Percentiles rank a stretch among this genome's conserved stretches.
Evolutionary conservation across 2,113 vertebrate species (phyloP).

Genomic region (Regulus satrapa): DNA sequence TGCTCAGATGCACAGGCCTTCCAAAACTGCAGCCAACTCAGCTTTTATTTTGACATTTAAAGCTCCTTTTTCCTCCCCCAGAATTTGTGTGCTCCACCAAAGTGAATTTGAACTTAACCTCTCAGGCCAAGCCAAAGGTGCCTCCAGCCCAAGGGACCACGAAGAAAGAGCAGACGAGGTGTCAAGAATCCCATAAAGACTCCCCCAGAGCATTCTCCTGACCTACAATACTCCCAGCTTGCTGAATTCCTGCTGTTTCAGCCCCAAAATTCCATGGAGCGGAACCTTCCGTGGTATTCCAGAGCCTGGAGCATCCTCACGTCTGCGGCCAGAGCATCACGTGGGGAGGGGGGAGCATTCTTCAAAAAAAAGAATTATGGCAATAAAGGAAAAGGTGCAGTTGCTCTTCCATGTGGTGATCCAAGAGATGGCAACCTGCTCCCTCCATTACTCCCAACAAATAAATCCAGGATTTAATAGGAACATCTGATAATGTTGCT

Average conservation of each 20-base stretch:
- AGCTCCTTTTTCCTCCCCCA: neutral
- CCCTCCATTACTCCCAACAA: constrained; percentile 30
- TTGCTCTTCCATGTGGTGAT: neutral
- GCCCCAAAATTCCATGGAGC: neutral
- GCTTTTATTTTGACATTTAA: neutral
- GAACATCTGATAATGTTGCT: constrained; percentile 6
- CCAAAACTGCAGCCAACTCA: neutral
- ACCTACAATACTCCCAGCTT: neutral
- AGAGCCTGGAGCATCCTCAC: neutral
- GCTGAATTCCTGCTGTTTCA: neutral
- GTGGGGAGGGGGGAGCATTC: neutral
- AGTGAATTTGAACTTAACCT: neutral
- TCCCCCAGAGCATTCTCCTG: neutral
- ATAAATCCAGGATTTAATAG: constrained; percentile 17
- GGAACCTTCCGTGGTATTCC: neutral
- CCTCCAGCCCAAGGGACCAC: neutral
- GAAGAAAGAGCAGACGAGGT: neutral
- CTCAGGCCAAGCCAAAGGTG: neutral
- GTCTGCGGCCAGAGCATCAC: accelerated
- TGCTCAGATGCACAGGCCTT: neutral
- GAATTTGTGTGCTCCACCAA: accelerated
- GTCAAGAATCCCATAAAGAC: accelerated
- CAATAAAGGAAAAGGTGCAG: neutral
- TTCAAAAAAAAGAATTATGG: neutral
- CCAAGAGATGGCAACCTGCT: neutral